phyloP scores from a whole-genome alignment of 64 coral and sea anemone species.

The Catalaphyllia jardinei region DNA sequence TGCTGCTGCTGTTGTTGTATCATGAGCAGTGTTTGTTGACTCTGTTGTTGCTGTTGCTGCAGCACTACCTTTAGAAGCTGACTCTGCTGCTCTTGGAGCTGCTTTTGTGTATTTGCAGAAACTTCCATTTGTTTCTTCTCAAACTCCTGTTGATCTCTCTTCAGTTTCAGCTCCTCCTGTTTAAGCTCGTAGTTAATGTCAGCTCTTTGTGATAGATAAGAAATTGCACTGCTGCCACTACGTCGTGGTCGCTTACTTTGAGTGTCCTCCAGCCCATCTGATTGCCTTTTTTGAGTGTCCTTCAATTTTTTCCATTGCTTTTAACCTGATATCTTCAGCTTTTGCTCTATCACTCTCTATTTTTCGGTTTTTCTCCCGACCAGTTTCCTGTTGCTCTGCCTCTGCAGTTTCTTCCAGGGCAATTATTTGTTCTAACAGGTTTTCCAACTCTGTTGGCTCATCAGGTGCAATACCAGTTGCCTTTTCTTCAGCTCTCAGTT shows the following conservation, averaged over 20 bases:
- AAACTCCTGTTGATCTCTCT: too few species aligned
- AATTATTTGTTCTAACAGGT: too few species aligned
- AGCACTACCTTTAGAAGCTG: conserved; percentile 48
- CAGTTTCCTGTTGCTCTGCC: too few species aligned
- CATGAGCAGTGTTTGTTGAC: conserved; percentile 36
- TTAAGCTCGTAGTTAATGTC: conserved; percentile 63
- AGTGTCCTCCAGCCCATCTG: conserved; percentile 47
- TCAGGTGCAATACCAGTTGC: too few species aligned
- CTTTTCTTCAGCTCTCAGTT: too few species aligned
- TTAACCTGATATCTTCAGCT: not conserved
- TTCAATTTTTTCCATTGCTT: conserved; percentile 54
- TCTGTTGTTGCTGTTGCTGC: conserved; percentile 13
- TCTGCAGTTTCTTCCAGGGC: too few species aligned
- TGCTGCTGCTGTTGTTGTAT: not conserved
- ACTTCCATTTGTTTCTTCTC: too few species aligned
- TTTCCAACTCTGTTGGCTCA: too few species aligned
- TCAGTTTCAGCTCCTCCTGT: conserved; percentile 53
- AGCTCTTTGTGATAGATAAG: conserved; percentile 69
- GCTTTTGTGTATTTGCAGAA: too few species aligned
- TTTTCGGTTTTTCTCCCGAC: too few species aligned
- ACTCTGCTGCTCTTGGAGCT: not conserved
- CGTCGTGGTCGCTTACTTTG: conserved; percentile 47
- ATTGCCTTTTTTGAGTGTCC: conserved; percentile 64
- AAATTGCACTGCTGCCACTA: conserved; percentile 56
- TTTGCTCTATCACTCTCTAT: too few species aligned